Base-by-base conservation (phyloP, 37 sponge, comb jelly and placozoan genomes). In the Dysidea cf. avara region DNA sequence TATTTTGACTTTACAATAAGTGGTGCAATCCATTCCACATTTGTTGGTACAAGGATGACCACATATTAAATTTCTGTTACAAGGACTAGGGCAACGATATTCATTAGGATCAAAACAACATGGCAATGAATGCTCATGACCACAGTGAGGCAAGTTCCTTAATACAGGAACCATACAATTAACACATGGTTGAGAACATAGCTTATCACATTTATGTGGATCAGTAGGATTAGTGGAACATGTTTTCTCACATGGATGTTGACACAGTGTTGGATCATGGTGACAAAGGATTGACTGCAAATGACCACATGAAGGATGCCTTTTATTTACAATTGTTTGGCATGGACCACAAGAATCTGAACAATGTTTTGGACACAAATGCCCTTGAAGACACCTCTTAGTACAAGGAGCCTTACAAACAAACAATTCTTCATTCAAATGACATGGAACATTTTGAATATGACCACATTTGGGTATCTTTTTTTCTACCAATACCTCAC, bases 251-350 rank as follows among this genome's bases (percentile, higher is more conserved):
- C 83, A 83, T 26, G 61, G 69, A 11, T 34, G 54, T 2, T 48
- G 68, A 57, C 87, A 87, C n/a, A n/a, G n/a, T 30, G 26, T 6
- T 46, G 80, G 81, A 18, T 72, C 38, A n/a, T 22, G 21, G 30
- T 21, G 13, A 53, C 86, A 86, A 12, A 14, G 22, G 3, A 86
- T 31, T 2, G 13, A 0, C 26, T 20, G 33, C 46, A 32, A 29
- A 59, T 86, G 86, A 2, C 61, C 46, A 66, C 86, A 86, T 7
- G 32, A n/a, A 36, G 85, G 80, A 53, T 79, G 73, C 32, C 34
- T n/a, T 26, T 72, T 79, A 1, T 30, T 7, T 39, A 86, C 67
- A 33, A 29, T 5, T 26, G 48, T 52, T 46, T 26, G 1, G 53
- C 83, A 82, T 2, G 31, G 17, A 0, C 56, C 32, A 74, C 82